Percentiles rank a stretch among this genome's conserved stretches.
Evolutionary conservation across 2,888 invertebrate species (phyloP).

Genomic region (Nysson spinosus): DNA sequence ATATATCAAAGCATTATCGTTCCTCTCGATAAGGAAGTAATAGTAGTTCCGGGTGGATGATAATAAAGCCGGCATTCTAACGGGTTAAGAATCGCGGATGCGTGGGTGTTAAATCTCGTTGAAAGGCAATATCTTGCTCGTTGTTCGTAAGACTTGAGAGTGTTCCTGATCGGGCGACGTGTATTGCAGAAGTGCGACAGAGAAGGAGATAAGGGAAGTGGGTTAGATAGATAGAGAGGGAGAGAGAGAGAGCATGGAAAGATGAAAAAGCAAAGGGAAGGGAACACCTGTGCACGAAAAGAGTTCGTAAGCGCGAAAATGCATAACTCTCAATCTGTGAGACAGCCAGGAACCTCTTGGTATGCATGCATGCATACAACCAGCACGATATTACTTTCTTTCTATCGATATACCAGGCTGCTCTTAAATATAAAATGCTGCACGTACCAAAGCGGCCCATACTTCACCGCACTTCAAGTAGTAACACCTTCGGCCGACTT

Average conservation of each 20-base stretch:
- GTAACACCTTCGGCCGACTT: no score
- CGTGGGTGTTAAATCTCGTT: constrained; percentile 45
- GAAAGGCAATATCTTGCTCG: constrained; percentile 51
- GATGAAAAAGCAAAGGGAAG: no score
- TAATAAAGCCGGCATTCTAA: constrained; percentile 15
- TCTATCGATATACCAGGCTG: constrained; percentile 31
- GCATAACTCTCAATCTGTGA: constrained; percentile 58
- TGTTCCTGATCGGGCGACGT: constrained; percentile 40
- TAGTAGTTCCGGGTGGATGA: no score
- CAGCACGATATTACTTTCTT: constrained; percentile 44
- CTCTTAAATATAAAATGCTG: constrained; percentile 40
- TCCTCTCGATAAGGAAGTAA: no score
- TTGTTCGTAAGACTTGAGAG: constrained; percentile 47
- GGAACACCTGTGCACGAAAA: constrained; percentile 25
- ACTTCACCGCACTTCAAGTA: no score
- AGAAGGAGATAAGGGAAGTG: no score
- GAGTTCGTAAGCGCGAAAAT: constrained; percentile 40
- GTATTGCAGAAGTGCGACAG: constrained; percentile 29
- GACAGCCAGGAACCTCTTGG: no score
- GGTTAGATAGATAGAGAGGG: no score
- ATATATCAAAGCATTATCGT: no score
- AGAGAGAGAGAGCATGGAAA: no score
- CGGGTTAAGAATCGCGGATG: constrained; percentile 2
- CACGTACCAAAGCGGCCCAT: constrained; percentile 24
- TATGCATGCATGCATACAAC: constrained; percentile 1